A percentile compares a stretch with the other conserved stretches of the same genome.
Evolutionary conservation across 30 jellyfish, hydroid and myxozoan species (phyloP).

Genomic region (Aurelia sp.): DNA sequence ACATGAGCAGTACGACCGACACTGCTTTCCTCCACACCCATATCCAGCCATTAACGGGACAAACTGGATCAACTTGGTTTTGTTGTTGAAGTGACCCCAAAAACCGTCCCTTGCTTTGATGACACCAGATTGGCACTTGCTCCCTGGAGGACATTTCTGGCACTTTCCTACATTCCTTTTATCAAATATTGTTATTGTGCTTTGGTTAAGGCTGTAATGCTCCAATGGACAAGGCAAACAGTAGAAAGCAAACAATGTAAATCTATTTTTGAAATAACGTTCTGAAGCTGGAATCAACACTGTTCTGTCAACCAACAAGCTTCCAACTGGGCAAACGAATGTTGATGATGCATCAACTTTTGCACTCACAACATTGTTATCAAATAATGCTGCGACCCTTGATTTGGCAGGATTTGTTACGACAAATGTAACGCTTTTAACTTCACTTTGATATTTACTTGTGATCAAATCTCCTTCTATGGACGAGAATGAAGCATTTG

Average conservation of each 20-base stretch:
- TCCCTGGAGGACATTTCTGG: conserved; percentile 25
- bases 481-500: no score
- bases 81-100: conserved; percentile 4
- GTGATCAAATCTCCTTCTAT: no score
- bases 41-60: conserved; percentile 13
- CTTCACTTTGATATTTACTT: no score
- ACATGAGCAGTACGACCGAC: conserved; percentile 1
- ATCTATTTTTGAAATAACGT: background rate
- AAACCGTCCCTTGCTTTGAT: conserved; percentile 7
- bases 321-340: no score
- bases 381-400: no score
- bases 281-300: no score
- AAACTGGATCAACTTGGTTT: background rate
- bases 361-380: no score
- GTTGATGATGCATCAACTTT: no score
- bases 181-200: background rate
- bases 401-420: no score
- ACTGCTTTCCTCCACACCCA: conserved; percentile 10
- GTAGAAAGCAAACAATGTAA: conserved; percentile 10
- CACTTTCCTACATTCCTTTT: background rate
- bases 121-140: conserved; percentile 12
- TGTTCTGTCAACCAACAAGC: no score
- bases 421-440: no score
- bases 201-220: conserved; percentile 4
- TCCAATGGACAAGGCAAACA: conserved; percentile 10